Evolutionary conservation across 2,797 vertebrate genomes (phyloP), one percentile per base, ranked within the genome.

Genomic region (Sebastes itinus): DNA sequence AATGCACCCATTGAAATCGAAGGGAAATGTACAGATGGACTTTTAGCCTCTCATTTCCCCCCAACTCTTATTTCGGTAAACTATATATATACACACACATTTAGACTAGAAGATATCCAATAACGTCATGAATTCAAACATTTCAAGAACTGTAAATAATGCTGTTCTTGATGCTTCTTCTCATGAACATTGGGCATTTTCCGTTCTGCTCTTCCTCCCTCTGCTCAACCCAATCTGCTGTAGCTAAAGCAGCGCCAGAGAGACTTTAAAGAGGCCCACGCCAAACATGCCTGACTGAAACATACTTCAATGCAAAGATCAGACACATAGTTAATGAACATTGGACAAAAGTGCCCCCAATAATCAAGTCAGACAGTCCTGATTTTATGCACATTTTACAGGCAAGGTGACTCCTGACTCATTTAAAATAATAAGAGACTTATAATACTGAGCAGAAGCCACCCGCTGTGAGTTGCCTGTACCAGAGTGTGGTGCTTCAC

Each of bases 1-100:
- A 92, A 91, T 82, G 88, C 81, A 87, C 73, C 82, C 69, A 87
- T 23, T 68, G 80, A 87, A 77, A 80, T 68, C 72, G 77, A 66
- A 65, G 73, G 62, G n/a, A 65, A 90, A 87, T 68, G 60, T 72
- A 87, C 69, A 77, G 66, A 84, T 70, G 61, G 63, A 92, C 86
- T 79, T 80, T 64, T 0, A 86, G 84, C 56, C 81, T 81, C 22
- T 66, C 18, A 22, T 75, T 81, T 80, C 14, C 38, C 58, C 54
- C 76, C 59, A 74, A 58, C 59, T 75, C 55, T 77, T 54, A 80
- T 74, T 81, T 84, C 66, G 70, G 30, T 56, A n/a, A 73, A 71
- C 56, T 93, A 88, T 91, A 30, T 90, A 56, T 59, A 49, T 27
- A 42, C 14, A 93, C 88, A 66, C 25, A 46, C 3, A 49, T 52